phyloP scores from a whole-genome alignment of 2,888 invertebrate genomes.

The Sminthurinus aureus region DNA sequence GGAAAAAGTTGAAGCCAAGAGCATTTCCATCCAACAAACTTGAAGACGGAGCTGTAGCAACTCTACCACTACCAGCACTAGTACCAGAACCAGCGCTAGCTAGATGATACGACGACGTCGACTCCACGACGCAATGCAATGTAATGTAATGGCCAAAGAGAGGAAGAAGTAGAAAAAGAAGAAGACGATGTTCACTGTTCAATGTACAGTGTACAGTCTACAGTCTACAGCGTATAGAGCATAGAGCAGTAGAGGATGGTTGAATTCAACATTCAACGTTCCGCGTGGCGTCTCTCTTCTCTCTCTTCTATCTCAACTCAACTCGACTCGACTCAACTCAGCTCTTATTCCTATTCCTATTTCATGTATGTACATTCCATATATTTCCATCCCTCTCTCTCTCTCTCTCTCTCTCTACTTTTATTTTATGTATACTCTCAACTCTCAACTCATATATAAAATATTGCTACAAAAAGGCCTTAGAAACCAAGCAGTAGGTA shows the following conservation, averaged over 20 bases:
- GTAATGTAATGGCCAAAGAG: not conserved
- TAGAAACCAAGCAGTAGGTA: not conserved
- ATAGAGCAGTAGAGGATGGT: not conserved
- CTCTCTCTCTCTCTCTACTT: constrained; percentile 9
- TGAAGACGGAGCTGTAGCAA: not conserved
- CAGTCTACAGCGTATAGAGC: no score
- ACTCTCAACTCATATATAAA: no score
- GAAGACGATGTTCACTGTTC: no score
- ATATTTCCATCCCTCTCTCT: not conserved
- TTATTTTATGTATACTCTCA: constrained; percentile 1
- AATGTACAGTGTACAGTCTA: no score
- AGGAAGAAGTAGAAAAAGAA: not conserved
- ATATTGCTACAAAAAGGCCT: not conserved
- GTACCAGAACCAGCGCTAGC: not conserved
- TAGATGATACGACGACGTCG: not conserved
- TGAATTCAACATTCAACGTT: constrained; percentile 18
- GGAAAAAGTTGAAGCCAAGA: constrained; percentile 38
- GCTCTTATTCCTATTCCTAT: no score
- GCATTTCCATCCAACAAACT: not conserved
- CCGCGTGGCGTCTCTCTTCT: constrained; percentile 28
- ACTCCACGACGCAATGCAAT: constrained; percentile 6
- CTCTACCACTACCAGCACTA: not conserved
- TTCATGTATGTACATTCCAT: not conserved
- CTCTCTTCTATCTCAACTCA: not conserved
- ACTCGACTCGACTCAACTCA: no score